Evolutionary conservation across 2,113 vertebrate genomes (phyloP), one percentile per base, ranked within the genome.

Genomic region (Sylvietta virens): DNA sequence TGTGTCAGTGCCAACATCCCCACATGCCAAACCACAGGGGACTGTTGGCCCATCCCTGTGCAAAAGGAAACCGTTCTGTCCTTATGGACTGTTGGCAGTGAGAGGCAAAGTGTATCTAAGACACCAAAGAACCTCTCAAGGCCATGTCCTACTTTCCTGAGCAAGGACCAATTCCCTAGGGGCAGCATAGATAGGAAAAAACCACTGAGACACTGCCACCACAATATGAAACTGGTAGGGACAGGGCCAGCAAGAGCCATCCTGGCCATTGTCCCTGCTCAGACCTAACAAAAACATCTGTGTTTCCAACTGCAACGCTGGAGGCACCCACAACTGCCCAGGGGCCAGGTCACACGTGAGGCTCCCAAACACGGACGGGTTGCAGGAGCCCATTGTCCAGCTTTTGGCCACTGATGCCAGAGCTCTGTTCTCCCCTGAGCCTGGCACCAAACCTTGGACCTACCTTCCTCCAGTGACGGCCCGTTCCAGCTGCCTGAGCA

Each of bases 11-110:
- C 74, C 93, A 85, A 82, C 14, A 39, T 35, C 69, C 81, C 42
- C 74, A 64, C 50, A 28, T 6, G 50, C 65, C 92, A 95, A 95
- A 97, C 87, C 95, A 91, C 95, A 94, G 73, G 51, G 60, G 65
- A 81, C 94, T 85, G 90, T 82, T 95, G 92, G 85, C 81, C 85
- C 84, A 67, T 76, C 87, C 82, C 66, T 71, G 69, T 40, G 90
- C 22, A 31, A 78, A 93, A 94, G 61, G 77, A 94, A 96, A 93
- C 44, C 0, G 1, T 64, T 64, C 78, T 0, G 0, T 64, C 87
- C 81, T 51, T 50, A 28, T 5, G 78, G 78, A 89, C 92, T 33
- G 27, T n/a, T 71, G 42, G 65, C 53, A 56, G 56, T 0, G 15
- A 92, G 47, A 90, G 48, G 24, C 35, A 91, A 91, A 92, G 23